Base-by-base conservation (phyloP, 2,113 vertebrate genomes). In the Odocoileus virginianus region DNA sequence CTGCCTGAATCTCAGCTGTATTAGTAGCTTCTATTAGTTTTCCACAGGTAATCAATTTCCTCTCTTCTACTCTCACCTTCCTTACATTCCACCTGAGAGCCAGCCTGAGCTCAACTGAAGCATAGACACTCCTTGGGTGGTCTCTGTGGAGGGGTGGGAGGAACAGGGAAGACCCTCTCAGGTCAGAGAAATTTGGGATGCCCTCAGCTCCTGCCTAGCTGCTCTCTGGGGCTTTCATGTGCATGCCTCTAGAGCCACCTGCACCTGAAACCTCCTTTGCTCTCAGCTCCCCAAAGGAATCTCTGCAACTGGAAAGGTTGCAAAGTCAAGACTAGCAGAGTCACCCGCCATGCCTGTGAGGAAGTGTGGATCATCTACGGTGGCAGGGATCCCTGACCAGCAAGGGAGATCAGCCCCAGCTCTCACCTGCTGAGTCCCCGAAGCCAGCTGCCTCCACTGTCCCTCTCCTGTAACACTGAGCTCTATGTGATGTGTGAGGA, bases 401-500 rank as follows among this genome's bases (percentile, higher is more conserved):
- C 36, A 61, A 74, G 50, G 36, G 71, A 45, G 40, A 61, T 64
- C 36, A 76, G 55, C 17, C 9, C 61, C 54, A n/a, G 5, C 79
- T 94, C 74, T 85, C 61, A 91, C 40, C 55, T 76, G 57, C 61
- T 40, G 36, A 86, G 25, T 43, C 17, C 94, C 47, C 19, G 52
- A 64, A 61, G 14, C 27, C 57, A 79, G 57, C 5, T 87, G 6
- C 30, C 47, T 79, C 61, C 79, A n/a, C n/a, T n/a, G n/a, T 71
- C 86, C 60, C 50, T 83, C 27, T 54, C 83, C 74, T 6, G 2
- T 33, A 78, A 83, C 28, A 36, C 13, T 14, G 21, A 60, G 64
- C 19, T 86, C 28, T 45, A 33, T 16, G 19, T 2, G 52, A 83
- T 33, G 13, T 58, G n/a, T 79, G 36, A 52, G 67, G 30, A 83